Base-by-base conservation (phyloP, 2,797 vertebrate genomes). In the Spinus pinus region DNA sequence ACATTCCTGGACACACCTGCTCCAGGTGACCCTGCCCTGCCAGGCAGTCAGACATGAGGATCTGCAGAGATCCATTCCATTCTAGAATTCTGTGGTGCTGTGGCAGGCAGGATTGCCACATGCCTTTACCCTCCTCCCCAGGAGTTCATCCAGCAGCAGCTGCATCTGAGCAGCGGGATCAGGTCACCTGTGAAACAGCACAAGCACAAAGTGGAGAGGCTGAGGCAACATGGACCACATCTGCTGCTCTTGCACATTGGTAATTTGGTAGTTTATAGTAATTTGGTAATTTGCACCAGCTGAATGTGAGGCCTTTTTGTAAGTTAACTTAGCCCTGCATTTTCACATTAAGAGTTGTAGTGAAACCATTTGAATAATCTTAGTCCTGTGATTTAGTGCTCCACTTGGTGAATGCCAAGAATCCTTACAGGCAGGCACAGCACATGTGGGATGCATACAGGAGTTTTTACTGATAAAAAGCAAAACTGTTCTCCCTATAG, bases 241-340 rank as follows among this genome's bases (percentile, higher is more conserved):
- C 75, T 94, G 72, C 67, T 89, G 46, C 31, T 77, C 57, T 64
- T 89, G n/a, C 6, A 8, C 21, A 3, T 3, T 69, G 27, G 46
- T 71, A 87, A 77, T 90, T 90, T 91, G 41, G 81, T 77, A 58
- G 73, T 84, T 94, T 90, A 44, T 12, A 46, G 58, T 31, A 88
- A 92, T 92, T 88, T 93, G 56, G 58, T 86, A 92, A 94, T 94
- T 93, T 85, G 23, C 91, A 87, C 61, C 81, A 91, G 57, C 78
- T 94, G 93, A 96, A 90, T 1, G 0, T 21, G 30, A 90, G 49
- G n/a, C 4, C 6, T 81, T 90, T 90, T 85, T 67, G 25, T 74
- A 30, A 81, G 4, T 58, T 69, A 90, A 67, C 53, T 62, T 71
- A 64, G 49, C 39, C 41, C 65, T 83, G 47, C 12, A 42, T 94